These are phyloP conservation scores for Adelognathus sp. DNA, from an alignment of 2,888 invertebrate species.

Conservation along the genomic window DNA sequence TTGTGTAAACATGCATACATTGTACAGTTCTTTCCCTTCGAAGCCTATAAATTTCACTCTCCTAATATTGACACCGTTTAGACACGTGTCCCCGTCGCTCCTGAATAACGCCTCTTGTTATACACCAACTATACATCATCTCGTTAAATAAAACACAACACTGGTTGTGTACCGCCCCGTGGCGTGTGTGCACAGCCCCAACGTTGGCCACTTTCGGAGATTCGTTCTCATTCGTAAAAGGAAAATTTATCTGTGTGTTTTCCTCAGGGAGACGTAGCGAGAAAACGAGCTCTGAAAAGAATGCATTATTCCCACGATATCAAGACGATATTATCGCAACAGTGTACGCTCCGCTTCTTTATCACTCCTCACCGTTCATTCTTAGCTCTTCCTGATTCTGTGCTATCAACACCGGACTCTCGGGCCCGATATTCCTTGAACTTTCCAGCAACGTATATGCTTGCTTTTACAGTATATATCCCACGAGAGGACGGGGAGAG, in stretches of 20 bases:
- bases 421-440: neutral
- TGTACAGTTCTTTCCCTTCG: constrained; percentile 29
- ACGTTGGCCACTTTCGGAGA: constrained; percentile 32
- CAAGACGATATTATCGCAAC: constrained; percentile 43
- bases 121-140: constrained; percentile 39
- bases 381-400: constrained; percentile 42
- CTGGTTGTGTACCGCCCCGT: neutral
- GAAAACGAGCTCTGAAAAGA: constrained; percentile 14
- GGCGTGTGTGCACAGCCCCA: neutral
- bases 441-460: neutral
- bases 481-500: neutral
- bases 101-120: constrained; percentile 32
- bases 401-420: neutral
- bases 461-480: neutral
- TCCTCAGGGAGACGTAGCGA: neutral
- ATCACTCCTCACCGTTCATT: constrained; percentile 34
- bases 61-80: constrained; percentile 48
- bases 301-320: constrained; percentile 52
- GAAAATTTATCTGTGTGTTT: constrained; percentile 38
- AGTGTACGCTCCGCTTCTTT: constrained; percentile 26
- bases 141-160: constrained; percentile 44
- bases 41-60: constrained; percentile 40
- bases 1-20: constrained; percentile 16
- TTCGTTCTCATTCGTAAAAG: constrained; percentile 20
- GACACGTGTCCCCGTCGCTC: constrained; percentile 35